Evolutionary conservation across 2,113 vertebrate species (phyloP).

Genomic region (Cebus imitator): DNA sequence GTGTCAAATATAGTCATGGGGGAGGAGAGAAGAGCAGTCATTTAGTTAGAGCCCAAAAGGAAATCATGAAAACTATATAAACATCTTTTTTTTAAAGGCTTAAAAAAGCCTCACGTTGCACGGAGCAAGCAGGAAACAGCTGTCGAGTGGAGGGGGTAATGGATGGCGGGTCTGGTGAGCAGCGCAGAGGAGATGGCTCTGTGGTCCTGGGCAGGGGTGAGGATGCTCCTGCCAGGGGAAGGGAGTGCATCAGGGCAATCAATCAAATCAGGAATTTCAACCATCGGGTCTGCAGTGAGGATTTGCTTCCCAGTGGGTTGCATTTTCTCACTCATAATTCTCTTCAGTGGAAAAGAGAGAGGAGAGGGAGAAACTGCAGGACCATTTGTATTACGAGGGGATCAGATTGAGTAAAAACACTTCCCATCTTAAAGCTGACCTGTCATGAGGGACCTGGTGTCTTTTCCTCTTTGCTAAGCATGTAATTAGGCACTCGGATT

Average conservation of each 20-base stretch:
- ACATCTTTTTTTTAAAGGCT: neutral
- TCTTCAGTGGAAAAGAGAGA: constrained; percentile 22
- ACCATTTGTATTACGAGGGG: neutral
- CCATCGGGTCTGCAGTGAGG: constrained; percentile 40
- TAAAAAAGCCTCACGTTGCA: neutral
- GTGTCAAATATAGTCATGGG: neutral
- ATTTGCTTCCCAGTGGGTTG: constrained; percentile 63
- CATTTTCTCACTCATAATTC: constrained; percentile 65
- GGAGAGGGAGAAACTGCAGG: neutral
- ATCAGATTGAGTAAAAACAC: neutral
- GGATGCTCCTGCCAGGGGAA: constrained; percentile 58
- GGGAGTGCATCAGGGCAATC: constrained; percentile 42
- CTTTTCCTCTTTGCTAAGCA: neutral
- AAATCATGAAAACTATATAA: constrained; percentile 7
- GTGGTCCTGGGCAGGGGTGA: constrained; percentile 49
- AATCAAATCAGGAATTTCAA: constrained; percentile 69
- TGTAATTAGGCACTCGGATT: neutral
- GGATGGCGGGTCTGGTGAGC: constrained; percentile 50
- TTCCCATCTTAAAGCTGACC: neutral
- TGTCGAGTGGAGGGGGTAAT: constrained; percentile 58
- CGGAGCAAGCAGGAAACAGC: constrained; percentile 53
- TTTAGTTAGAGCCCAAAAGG: neutral
- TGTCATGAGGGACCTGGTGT: neutral
- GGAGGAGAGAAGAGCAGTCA: neutral
- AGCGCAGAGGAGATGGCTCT: constrained; percentile 2